Conservation (phyloP, 2,113 vertebrate genomes). For the Callocephalon fimbriatum region DNA sequence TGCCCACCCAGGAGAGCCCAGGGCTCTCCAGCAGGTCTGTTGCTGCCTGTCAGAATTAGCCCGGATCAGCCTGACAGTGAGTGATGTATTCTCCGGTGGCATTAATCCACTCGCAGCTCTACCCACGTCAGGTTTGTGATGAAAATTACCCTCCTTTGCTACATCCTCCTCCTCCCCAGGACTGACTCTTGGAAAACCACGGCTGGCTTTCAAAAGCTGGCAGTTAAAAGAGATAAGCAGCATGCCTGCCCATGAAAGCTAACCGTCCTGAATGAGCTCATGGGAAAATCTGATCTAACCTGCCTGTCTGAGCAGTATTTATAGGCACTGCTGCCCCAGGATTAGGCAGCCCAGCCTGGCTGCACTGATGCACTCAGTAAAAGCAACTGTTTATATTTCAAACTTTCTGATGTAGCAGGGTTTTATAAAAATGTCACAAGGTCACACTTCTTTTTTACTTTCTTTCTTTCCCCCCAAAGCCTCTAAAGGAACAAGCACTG, state of each 20-base stretch:
- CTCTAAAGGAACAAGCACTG: not conserved
- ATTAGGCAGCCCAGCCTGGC: not conserved
- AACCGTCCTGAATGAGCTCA: not conserved
- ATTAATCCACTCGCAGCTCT: not conserved
- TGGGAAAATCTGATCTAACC: conserved; percentile 46
- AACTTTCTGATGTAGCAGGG: not conserved
- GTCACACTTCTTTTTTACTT: not conserved
- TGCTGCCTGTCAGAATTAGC: rapidly evolving
- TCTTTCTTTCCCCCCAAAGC: not conserved
- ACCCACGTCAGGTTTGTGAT: not conserved
- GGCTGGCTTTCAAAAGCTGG: not conserved
- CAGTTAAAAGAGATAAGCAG: not conserved
- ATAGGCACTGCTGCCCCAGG: not conserved
- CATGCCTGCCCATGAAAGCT: not conserved
- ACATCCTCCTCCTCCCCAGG: not conserved
- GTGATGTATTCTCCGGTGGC: not conserved
- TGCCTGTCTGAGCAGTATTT: conserved; percentile 20
- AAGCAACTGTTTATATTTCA: conserved; percentile 11
- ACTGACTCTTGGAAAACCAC: not conserved
- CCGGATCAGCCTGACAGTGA: rapidly evolving
- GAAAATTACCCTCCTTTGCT: not conserved
- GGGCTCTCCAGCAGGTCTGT: not conserved
- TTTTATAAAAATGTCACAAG: not conserved
- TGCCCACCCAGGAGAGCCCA: not conserved
- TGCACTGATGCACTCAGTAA: not conserved